These are phyloP conservation scores for Nymphicus hollandicus DNA, from an alignment of 2,113 vertebrate genomes.

Conservation along the genomic window DNA sequence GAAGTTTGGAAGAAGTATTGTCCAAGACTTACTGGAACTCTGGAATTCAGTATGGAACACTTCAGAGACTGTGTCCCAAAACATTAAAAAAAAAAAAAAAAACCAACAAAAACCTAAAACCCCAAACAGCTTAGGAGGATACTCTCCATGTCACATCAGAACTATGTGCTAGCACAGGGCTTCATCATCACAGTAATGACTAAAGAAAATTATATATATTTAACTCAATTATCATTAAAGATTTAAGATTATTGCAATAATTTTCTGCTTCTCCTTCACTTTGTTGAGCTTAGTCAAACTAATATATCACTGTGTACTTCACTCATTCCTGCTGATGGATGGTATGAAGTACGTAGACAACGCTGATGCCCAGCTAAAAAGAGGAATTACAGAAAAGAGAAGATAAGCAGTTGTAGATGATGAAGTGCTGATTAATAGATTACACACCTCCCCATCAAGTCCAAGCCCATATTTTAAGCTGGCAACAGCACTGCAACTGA, in stretches of 20 bases:
- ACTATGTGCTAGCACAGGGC: background rate
- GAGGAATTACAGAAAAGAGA: constrained; percentile 45
- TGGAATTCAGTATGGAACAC: background rate
- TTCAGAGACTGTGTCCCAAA: background rate
- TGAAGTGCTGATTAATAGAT: constrained; percentile 56
- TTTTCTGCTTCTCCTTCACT: constrained; percentile 30
- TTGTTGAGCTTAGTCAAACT: constrained; percentile 45
- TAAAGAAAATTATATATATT: constrained; percentile 47
- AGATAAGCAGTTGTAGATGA: constrained; percentile 54
- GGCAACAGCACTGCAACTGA: constrained; percentile 7
- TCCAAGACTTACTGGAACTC: background rate
- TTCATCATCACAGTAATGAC: constrained; percentile 11
- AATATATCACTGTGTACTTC: constrained; percentile 56
- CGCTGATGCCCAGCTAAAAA: constrained; percentile 26
- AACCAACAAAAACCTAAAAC: background rate
- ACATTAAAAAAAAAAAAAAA: background rate
- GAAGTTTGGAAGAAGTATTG: background rate
- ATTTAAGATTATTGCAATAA: constrained; percentile 58
- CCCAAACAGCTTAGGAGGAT: background rate
- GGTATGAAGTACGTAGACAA: background rate
- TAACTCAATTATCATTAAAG: constrained; percentile 29
- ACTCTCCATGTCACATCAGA: background rate
- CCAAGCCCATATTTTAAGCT: constrained; percentile 50
- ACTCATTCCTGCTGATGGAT: constrained; percentile 50
- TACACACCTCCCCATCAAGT: background rate